Percentiles rank a stretch among this genome's conserved stretches.
Evolutionary conservation across 2,113 vertebrate genomes (phyloP).

Genomic region (Gadus macrocephalus): DNA sequence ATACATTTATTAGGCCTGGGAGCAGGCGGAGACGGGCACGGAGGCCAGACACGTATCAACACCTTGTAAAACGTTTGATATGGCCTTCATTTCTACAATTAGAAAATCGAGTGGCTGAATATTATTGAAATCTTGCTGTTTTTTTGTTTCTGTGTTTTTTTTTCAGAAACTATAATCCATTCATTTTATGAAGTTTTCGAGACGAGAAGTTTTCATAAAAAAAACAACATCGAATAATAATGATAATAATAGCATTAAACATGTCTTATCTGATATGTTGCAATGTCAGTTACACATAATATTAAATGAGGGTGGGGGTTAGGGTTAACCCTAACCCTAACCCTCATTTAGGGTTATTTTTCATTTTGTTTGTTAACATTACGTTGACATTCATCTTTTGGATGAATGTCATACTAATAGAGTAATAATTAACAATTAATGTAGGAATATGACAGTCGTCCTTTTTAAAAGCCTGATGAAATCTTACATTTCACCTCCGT

Average conservation of each 20-base stretch:
- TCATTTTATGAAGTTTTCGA: background rate
- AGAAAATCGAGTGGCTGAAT: no score
- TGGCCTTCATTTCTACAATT: background rate
- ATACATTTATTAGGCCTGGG: constrained; percentile 66
- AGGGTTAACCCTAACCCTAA: no score
- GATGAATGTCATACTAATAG: background rate
- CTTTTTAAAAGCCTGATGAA: no score
- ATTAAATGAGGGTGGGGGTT: no score
- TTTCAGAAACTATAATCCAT: no score
- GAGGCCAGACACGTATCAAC: constrained; percentile 53
- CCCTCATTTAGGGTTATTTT: background rate
- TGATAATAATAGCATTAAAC: no score
- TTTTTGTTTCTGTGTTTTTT: no score
- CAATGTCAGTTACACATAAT: background rate
- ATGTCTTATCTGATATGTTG: background rate
- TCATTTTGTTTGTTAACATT: background rate
- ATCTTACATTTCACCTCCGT: no score
- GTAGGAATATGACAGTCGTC: background rate
- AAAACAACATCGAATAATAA: no score
- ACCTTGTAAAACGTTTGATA: background rate
- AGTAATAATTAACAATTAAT: background rate
- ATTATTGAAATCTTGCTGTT: no score
- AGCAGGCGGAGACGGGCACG: constrained; percentile 71
- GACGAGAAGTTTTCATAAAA: no score
- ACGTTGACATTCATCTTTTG: background rate